Base-by-base conservation (phyloP, 2,113 vertebrate genomes). In the Steatornis caripensis region DNA sequence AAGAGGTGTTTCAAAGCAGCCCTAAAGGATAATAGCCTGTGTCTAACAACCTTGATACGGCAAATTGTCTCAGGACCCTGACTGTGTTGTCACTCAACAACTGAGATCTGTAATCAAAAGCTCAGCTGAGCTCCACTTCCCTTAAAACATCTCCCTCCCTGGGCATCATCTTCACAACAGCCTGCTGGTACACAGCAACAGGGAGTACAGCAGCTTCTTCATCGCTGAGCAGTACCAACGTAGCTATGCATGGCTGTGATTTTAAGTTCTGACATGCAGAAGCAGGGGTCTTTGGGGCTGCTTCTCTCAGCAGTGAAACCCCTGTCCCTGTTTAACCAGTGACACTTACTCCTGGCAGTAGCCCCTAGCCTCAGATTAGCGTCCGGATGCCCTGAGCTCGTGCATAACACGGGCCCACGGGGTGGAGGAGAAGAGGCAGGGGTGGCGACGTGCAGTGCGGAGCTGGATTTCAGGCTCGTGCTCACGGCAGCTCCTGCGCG, bases 401-500 rank as follows among this genome's bases (percentile, higher is more conserved):
- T 26, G 74, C 64, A 43, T 43, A 70, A 1, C 0, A 8, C 61
- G 37, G 22, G 34, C 9, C 49, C 2, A 0, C 0, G 4, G 27
- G 34, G 8, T 26, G 17, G 12, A 36, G 55, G 9, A 57, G 37
- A 10, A 16, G 81, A 30, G 30, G 32, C 7, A 54, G 23, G 27
- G 19, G 20, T 1, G 7, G 27, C 6, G 11, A 21, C 0, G 1
- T 22, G 41, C 14, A 10, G 41, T 3, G 6, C 0, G 0, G 34
- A 41, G 45, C 80, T 37, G 76, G 60, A 46, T 55, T 70, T 81
- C 1, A 10, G 29, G 37, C n/a, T 10, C 43, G 6, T 54, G 75
- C 62, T 72, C 34, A 20, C 2, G 4, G 60, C 46, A 90, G 8
- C 14, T n/a, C 43, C 58, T 66, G 64, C 10, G 49, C 12, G 2